These are phyloP conservation scores for Lycodopsis pacificus DNA, from an alignment of 2,797 vertebrate genomes.

Conservation along the genomic window DNA sequence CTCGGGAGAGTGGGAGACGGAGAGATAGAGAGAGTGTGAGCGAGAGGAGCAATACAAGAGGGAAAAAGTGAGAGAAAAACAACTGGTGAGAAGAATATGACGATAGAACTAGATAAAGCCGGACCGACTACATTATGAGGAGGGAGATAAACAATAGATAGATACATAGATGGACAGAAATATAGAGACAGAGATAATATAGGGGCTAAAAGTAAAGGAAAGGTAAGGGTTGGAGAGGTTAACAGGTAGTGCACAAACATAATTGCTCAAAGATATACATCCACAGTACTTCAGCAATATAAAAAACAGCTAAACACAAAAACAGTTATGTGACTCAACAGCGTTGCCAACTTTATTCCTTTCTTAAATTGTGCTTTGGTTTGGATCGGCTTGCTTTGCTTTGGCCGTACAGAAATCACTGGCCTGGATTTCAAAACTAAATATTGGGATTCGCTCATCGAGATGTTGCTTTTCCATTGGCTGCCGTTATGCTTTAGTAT, in stretches of 20 bases:
- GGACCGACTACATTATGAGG: neutral
- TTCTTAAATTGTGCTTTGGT: slow-evolving; percentile 10
- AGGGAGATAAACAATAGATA: neutral
- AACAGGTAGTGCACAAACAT: neutral
- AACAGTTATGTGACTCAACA: neutral
- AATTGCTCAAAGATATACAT: slow-evolving; percentile 3
- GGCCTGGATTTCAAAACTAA: slow-evolving; percentile 35
- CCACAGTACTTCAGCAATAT: neutral
- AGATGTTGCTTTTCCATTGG: slow-evolving; percentile 31
- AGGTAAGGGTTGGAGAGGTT: neutral
- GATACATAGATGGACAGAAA: neutral
- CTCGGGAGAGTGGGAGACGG: slow-evolving; percentile 49
- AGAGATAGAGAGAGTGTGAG: slow-evolving; percentile 20
- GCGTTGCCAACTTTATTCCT: neutral
- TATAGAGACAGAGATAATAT: neutral
- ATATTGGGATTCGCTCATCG: slow-evolving; percentile 39
- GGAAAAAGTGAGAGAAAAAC: slow-evolving; percentile 40
- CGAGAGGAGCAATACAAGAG: slow-evolving; percentile 42
- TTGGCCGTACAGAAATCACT: slow-evolving; percentile 27
- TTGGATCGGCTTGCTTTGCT: slow-evolving; percentile 23
- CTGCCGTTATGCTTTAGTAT: slow-evolving; percentile 23
- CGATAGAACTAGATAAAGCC: slow-evolving; percentile 2
- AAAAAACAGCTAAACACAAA: slow-evolving; percentile 11
- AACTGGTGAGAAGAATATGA: slow-evolving; percentile 25
- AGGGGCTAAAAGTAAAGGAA: neutral